phyloP scores from a whole-genome alignment of 92 coral and sea anemone genomes.

The Bergia puertoricense region DNA sequence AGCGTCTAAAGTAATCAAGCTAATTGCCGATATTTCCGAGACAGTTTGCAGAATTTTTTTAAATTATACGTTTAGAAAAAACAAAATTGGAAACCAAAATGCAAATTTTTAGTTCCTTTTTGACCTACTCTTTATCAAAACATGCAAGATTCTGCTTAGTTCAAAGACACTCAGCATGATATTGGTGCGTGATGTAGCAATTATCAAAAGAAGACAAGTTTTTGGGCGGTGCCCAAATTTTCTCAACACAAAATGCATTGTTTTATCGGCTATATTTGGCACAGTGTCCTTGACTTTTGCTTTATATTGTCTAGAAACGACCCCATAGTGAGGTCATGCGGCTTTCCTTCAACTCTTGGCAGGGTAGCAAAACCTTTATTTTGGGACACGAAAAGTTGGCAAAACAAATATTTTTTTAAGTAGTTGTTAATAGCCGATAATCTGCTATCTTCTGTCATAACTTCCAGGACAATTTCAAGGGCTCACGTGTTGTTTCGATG shows the following conservation, averaged over 20 bases:
- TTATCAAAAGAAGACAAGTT: not conserved
- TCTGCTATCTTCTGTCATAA: not conserved
- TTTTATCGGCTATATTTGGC: slow-evolving; percentile 1
- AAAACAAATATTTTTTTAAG: not conserved
- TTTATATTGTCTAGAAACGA: not conserved
- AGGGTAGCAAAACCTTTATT: not conserved
- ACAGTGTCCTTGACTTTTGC: slow-evolving; percentile 1
- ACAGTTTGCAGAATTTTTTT: not conserved
- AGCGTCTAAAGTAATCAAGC: no score
- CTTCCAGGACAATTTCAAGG: not conserved
- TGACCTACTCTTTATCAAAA: not conserved
- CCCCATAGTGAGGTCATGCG: not conserved
- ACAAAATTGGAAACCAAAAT: not conserved
- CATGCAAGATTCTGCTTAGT: not conserved
- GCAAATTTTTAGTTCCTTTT: not conserved
- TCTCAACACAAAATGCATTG: not conserved
- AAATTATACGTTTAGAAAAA: no score
- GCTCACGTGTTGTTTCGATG: no score
- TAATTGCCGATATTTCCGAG: not conserved
- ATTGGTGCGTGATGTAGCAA: not conserved
- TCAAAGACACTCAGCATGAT: not conserved
- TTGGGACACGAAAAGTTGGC: not conserved
- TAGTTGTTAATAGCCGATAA: not conserved
- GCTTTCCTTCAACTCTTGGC: not conserved
- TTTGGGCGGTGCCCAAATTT: slow-evolving; percentile 6